phyloP scores from a whole-genome alignment of 2,888 invertebrate species.

The Frankliniella fusca region DNA sequence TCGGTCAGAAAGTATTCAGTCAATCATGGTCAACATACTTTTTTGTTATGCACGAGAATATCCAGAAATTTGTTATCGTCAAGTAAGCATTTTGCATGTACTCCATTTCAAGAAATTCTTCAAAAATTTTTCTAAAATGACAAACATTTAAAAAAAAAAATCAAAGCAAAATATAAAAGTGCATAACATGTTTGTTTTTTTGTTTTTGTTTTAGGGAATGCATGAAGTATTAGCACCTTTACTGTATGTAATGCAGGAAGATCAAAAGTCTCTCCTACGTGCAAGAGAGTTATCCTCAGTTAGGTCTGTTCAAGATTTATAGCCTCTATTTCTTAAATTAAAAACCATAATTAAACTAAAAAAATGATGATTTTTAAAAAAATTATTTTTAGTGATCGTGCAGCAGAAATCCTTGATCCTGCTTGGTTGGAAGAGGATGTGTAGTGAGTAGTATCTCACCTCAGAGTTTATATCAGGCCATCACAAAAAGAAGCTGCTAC shows the following conservation, averaged over 20 bases:
- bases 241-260: conserved; percentile 69
- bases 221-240: conserved; percentile 80
- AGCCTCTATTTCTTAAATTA: not conserved
- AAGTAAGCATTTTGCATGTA: conserved; percentile 48
- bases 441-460: conserved; percentile 60
- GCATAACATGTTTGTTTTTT: conserved; percentile 28
- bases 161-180: not conserved
- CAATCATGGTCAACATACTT: conserved; percentile 62
- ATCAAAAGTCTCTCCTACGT: conserved; percentile 64
- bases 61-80: conserved; percentile 67
- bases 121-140: not conserved
- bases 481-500: not conserved
- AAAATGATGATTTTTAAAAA: not conserved
- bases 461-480: not conserved
- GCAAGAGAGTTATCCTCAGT: conserved; percentile 53
- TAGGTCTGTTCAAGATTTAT: conserved; percentile 42
- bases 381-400: conserved; percentile 53
- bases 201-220: conserved; percentile 60
- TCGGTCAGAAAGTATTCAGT: conserved; percentile 62
- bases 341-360: no score
- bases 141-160: not conserved
- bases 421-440: conserved; percentile 72
- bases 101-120: not conserved
- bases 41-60: conserved; percentile 60
- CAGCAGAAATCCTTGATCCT: conserved; percentile 63